Base-by-base conservation (phyloP, 2,888 invertebrate species). In the Macaria notata region DNA sequence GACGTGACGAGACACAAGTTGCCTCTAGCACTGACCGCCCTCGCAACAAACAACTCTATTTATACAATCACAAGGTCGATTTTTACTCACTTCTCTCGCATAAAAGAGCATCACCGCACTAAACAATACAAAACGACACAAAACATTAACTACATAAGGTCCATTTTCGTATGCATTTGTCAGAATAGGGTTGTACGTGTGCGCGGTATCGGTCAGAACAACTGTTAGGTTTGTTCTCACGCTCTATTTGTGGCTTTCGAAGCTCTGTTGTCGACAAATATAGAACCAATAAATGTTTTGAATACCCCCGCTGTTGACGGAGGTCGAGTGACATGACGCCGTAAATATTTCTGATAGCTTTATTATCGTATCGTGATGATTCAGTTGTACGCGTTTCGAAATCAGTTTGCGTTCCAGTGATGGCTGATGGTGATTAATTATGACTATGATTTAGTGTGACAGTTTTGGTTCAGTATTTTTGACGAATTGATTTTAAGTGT, bases 161-260 rank as follows among this genome's bases (percentile, higher is more conserved):
- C 59, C 59, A 70, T 57, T 73, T 75, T 73, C 61, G 44, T 6
- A n/a, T 58, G 56, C 19, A 31, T 45, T 30, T 57, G n/a, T 52
- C 49, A 60, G 8, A 62, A 46, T 68, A 75, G 75, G 73, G 74
- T 62, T 73, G 69, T 62, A 61, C 67, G 66, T 74, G 69, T 62
- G 59, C 67, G 66, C 73, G 69, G 59, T 72, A 69, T 75, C 70
- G 71, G 70, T 64, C 69, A 75, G 70, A 76, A 76, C 71, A 77
- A 77, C 76, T 74, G 79, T 74, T 76, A 43, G 75, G 70, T 68
- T 73, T 72, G 78, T 81, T 82, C 84, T 78, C 83, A 81, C 80
- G 81, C 75, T 81, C 82, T 79, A 77, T 83, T 84, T 83, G 80
- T 76, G 70, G 71, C 68, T 77, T 75, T 74, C 70, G 75, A 76